Conservation (phyloP, 2,888 invertebrate genomes). For the Omphaloscelis lunosa region DNA sequence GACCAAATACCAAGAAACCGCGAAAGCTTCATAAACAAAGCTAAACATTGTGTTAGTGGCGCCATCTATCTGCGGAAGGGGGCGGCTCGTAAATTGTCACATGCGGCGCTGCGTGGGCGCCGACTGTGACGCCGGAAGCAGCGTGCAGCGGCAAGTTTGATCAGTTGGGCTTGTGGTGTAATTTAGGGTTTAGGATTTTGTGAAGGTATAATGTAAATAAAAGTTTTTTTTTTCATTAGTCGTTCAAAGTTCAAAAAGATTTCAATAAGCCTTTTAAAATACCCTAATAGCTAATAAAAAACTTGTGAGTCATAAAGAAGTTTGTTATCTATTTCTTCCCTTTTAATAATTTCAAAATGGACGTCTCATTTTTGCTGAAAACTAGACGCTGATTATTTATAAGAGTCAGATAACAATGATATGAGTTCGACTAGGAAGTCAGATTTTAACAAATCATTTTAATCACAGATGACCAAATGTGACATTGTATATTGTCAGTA, state of each 20-base stretch:
- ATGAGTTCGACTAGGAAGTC: not conserved
- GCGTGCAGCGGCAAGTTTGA: slow-evolving; percentile 43
- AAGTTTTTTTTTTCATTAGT: not conserved
- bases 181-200: slow-evolving; percentile 24
- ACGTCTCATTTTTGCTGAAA: no score
- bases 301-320: no score
- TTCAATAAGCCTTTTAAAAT: not conserved
- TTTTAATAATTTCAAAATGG: not conserved
- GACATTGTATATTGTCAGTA: not conserved
- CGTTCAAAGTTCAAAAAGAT: no score
- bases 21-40: slow-evolving; percentile 36
- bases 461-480: not conserved
- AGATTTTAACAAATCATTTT: not conserved
- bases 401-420: no score
- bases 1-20: slow-evolving; percentile 39
- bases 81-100: slow-evolving; percentile 71
- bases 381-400: not conserved
- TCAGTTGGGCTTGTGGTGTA: slow-evolving; percentile 16
- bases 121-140: slow-evolving; percentile 59
- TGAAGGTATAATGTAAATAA: not conserved
- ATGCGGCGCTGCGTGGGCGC: slow-evolving; percentile 58
- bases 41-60: slow-evolving; percentile 69
- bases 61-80: slow-evolving; percentile 73
- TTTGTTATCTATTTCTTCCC: no score
- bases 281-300: no score